phyloP scores from a whole-genome alignment of 35 echinoderm and acorn worm genomes.

The Heliocidaris tuberculata region DNA sequence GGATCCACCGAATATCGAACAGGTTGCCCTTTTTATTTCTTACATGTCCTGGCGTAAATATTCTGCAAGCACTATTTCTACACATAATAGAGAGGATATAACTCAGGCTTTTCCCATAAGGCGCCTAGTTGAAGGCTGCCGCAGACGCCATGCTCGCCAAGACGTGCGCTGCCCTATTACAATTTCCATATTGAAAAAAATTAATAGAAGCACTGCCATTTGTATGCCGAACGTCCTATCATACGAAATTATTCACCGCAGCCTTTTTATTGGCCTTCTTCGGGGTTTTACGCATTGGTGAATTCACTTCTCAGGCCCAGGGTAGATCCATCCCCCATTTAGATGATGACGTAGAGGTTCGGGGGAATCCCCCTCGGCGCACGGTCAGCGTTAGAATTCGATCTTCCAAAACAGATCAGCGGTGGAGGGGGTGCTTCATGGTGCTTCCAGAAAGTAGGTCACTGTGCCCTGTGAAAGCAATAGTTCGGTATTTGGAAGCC shows the following conservation, averaged over 20 bases:
- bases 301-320: not conserved
- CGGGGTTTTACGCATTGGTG: conserved; percentile 15
- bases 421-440: not conserved
- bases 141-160: not conserved
- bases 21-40: conserved; percentile 43
- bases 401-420: conserved; percentile 13
- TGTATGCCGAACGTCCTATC: conserved; percentile 10
- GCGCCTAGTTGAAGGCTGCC: conserved; percentile 14
- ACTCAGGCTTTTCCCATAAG: conserved; percentile 29
- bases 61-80: conserved; percentile 22
- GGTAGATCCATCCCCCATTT: not conserved
- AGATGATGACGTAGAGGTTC: not conserved
- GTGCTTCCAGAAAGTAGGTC: not conserved
- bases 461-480: not conserved
- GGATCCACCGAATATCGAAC: not conserved
- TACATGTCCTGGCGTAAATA: not conserved
- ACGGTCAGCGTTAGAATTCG: too few relatives aligned
- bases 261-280: conserved; percentile 28
- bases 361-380: not conserved
- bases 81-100: not conserved
- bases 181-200: not conserved
- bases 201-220: not conserved
- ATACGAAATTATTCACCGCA: conserved; percentile 5
- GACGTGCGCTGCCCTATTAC: conserved; percentile 35
- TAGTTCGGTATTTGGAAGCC: not conserved